Evolutionary conservation across 1,140 invertebrate species (phyloP).

Genomic region (Hyphantria cunea): DNA sequence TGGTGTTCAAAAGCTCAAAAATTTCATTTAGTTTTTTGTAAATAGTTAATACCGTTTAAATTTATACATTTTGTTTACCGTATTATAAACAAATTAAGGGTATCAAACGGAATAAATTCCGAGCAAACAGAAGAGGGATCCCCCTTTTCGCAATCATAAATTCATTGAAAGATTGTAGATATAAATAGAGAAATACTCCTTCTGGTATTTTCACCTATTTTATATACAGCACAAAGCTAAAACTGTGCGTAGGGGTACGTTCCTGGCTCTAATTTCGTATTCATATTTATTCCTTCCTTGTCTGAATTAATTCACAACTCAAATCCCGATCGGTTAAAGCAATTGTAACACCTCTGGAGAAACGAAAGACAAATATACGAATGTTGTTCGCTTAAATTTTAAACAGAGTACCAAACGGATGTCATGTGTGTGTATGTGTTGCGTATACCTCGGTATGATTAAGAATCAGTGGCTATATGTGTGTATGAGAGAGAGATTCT

Average conservation of each 20-base stretch:
- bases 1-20: too few relatives aligned
- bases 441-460: too few relatives aligned
- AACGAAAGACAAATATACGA: constrained; percentile 12
- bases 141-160: not conserved
- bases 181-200: not conserved
- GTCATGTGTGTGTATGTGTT: too few relatives aligned
- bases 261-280: constrained; percentile 7
- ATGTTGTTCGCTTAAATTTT: not conserved
- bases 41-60: too few relatives aligned
- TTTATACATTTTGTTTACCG: not conserved
- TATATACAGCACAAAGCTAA: not conserved
- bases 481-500: constrained; percentile 31
- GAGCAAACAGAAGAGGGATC: not conserved
- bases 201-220: constrained; percentile 4
- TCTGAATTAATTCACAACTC: constrained; percentile 21
- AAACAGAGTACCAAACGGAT: too few relatives aligned
- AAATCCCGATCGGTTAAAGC: constrained; percentile 16
- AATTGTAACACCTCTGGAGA: constrained; percentile 6
- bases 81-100: not conserved
- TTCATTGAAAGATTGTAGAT: constrained; percentile 3
- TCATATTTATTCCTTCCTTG: constrained; percentile 24
- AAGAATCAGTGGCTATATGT: not conserved
- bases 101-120: not conserved
- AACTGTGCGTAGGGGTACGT: not conserved
- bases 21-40: too few relatives aligned